Percentiles rank a stretch among this genome's conserved stretches.
Evolutionary conservation across 1,140 invertebrate species (phyloP).

Genomic region (Cyrtorhinus lividipennis): DNA sequence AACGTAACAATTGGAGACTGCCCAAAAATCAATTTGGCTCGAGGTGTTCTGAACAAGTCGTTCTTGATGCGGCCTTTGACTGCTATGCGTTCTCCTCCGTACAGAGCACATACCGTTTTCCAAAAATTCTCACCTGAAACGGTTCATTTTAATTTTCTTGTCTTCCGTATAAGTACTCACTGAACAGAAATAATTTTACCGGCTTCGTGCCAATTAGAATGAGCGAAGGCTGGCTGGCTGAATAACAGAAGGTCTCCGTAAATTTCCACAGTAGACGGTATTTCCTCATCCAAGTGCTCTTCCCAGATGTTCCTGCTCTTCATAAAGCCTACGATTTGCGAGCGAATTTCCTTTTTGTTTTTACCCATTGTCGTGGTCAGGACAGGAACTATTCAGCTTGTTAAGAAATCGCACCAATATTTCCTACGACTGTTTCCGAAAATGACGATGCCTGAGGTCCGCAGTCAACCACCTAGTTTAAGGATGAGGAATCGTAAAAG

Average conservation of each 20-base stretch:
- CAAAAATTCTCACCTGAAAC: conserved; percentile 16
- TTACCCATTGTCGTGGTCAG: neutral
- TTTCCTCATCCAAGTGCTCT: neutral
- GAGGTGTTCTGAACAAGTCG: conserved; percentile 24
- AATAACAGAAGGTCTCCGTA: neutral
- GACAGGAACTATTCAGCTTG: too few species aligned
- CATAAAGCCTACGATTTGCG: neutral
- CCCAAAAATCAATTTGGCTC: conserved; percentile 21
- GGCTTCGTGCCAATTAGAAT: neutral
- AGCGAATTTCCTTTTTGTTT: neutral
- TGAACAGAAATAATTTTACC: too few species aligned
- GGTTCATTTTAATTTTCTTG: too few species aligned
- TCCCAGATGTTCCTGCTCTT: neutral
- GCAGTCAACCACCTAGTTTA: too few species aligned
- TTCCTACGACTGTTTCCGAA: too few species aligned
- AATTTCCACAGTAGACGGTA: neutral
- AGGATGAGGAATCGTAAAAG: too few species aligned
- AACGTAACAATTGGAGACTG: conserved; percentile 16
- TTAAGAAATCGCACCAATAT: too few species aligned
- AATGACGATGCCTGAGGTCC: too few species aligned
- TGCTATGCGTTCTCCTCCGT: conserved; percentile 17
- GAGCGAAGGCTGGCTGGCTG: neutral
- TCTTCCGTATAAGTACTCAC: too few species aligned
- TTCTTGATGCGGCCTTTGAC: conserved; percentile 21
- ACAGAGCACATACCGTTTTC: conserved; percentile 17